Percentiles rank a stretch among this genome's conserved stretches.
phyloP scores from a whole-genome alignment of 2,113 vertebrate species.

The Alexandromys fortis region DNA sequence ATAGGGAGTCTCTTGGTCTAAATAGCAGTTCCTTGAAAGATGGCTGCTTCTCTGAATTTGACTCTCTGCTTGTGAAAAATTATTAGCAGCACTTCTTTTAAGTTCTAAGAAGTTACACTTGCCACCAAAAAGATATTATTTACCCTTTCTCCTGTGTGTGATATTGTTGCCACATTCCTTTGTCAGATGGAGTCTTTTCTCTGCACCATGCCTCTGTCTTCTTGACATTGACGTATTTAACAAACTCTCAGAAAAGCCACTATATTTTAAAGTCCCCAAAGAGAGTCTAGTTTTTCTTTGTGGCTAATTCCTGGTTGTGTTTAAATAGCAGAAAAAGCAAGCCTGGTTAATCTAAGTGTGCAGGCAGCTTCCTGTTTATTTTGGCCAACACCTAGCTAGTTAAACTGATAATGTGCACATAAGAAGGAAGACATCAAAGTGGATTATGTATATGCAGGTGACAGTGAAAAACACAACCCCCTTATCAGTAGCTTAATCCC shows the following conservation, averaged over 20 bases:
- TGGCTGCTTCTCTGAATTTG: not conserved
- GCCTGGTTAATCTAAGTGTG: not conserved
- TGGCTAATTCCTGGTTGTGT: slow-evolving; percentile 34
- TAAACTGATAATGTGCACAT: slow-evolving; percentile 26
- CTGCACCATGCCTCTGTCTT: not conserved
- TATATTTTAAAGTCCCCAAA: not conserved
- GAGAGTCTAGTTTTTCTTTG: slow-evolving; percentile 40
- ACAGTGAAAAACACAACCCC: slow-evolving; percentile 12
- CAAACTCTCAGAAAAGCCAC: slow-evolving; percentile 19
- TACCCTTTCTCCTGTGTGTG: not conserved
- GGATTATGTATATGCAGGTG: not conserved
- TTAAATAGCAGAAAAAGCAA: slow-evolving; percentile 53
- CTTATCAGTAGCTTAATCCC: slow-evolving; percentile 36
- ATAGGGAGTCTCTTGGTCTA: not conserved
- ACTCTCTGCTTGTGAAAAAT: not conserved
- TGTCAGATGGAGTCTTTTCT: not conserved
- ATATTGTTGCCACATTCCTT: slow-evolving; percentile 31
- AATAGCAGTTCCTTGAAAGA: not conserved
- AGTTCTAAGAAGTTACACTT: slow-evolving; percentile 3
- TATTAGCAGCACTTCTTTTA: slow-evolving; percentile 19
- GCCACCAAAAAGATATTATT: not conserved
- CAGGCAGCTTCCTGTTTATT: slow-evolving; percentile 53
- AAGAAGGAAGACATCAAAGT: not conserved
- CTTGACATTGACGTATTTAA: not conserved
- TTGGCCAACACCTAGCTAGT: not conserved